phyloP scores from a whole-genome alignment of 1,140 invertebrate genomes.

The Plodia interpunctella region DNA sequence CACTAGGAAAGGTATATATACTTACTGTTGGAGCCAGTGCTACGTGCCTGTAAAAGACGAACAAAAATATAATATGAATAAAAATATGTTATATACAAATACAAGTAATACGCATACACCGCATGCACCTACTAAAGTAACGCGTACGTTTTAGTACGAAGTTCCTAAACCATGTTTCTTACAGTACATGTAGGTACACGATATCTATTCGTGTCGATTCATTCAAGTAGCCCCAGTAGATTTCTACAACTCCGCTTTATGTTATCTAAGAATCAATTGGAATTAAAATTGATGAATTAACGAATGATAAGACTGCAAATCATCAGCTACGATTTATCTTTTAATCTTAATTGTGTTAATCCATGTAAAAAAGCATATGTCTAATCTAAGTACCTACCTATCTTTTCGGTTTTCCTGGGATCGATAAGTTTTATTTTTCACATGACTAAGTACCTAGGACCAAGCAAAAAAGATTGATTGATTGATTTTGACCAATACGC shows the following conservation, averaged over 20 bases:
- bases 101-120: no score
- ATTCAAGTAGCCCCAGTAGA: no score
- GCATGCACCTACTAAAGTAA: no score
- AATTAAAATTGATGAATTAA: slow-evolving; percentile 1
- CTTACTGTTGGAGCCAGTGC: slow-evolving; percentile 33
- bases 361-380: not conserved
- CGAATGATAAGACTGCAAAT: not conserved
- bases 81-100: no score
- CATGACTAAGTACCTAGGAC: not conserved
- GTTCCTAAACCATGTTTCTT: no score
- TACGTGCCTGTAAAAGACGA: slow-evolving; percentile 40
- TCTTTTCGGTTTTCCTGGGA: not conserved
- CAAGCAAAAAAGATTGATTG: not conserved
- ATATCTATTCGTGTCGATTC: no score
- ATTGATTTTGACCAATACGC: no score
- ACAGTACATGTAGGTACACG: no score
- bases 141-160: no score
- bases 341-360: slow-evolving; percentile 5
- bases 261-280: not conserved
- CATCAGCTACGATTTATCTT: not conserved
- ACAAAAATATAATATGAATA: no score
- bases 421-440: not conserved
- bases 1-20: not conserved
- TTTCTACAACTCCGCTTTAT: no score
- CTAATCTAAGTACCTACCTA: not conserved